A percentile compares a stretch with the other conserved stretches of the same genome.
These are phyloP conservation scores for Crax fasciolata DNA, from an alignment of 2,797 vertebrate species.

Conservation along the genomic window DNA sequence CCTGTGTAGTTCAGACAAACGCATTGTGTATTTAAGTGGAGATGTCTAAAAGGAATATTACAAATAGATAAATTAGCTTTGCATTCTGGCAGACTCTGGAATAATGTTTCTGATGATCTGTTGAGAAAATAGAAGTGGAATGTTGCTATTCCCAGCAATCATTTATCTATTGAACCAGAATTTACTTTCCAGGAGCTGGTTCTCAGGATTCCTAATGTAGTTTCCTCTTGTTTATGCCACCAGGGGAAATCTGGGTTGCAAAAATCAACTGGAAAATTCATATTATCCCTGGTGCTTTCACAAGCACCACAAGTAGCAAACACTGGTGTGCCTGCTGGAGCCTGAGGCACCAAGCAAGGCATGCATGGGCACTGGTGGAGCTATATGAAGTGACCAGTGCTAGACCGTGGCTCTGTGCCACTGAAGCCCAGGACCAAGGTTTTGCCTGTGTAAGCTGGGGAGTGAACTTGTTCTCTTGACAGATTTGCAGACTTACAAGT, in stretches of 20 bases:
- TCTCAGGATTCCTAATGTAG: background rate
- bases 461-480: background rate
- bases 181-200: slow-evolving; percentile 17
- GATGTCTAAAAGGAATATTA: slow-evolving; percentile 25
- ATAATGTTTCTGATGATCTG: slow-evolving; percentile 7
- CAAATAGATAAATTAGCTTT: background rate
- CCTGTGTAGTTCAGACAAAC: background rate
- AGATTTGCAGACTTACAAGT: background rate
- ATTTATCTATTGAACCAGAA: background rate
- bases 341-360: background rate
- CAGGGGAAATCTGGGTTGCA: background rate
- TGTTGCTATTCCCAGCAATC: background rate
- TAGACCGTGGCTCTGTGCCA: rapidly evolving
- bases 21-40: background rate
- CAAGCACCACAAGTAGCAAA: background rate
- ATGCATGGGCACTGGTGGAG: no score
- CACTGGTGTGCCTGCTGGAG: background rate
- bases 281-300: background rate
- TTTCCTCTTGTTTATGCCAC: background rate
- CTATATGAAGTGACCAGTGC: no score
- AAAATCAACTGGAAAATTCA: slow-evolving; percentile 16
- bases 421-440: background rate
- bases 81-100: background rate
- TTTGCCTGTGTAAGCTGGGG: background rate
- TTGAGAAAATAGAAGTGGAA: slow-evolving; percentile 4